Evolutionary conservation across 2,113 vertebrate species (phyloP), one percentile per base, ranked within the genome.

Genomic region (Neogobius melanostomus): DNA sequence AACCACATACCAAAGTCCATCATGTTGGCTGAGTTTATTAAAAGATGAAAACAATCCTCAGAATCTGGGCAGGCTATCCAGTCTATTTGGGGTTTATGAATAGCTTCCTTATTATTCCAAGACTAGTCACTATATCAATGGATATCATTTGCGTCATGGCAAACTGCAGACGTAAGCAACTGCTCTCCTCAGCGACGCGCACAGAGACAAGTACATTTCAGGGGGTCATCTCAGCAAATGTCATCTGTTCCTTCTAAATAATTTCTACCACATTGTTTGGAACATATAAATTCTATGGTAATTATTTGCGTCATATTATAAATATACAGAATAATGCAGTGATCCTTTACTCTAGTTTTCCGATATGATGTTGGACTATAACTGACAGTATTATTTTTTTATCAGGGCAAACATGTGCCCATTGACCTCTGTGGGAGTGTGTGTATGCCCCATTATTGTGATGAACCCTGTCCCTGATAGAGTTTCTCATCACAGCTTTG

Each of bases 401-500:
- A 53, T 48, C 42, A 15, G 60, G 46, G 50, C 50, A 21, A 69
- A 64, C 46, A 5, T 48, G 42, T 46, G 61, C 74, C 72, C 57
- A 45, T 62, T 54, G 50, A 76, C 74, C 80, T 68, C 68, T 53
- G 57, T 46, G 69, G 74, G 62, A 72, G 36, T 66, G 54, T 69
- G 61, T 8, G 73, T 66, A 63, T 71, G 52, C 59, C 65, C 82
- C 88, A 77, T 90, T 89, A 91, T 91, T 84, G 46, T 80, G 87
- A 88, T 91, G 90, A 92, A 86, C 85, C 74, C 72, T 68, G 82
- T 53, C 85, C 87, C 91, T 69, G 90, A 88, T 92, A 88, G 73
- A 76, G 80, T 92, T 91, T 90, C 89, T 81, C 84, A 82, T 85
- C 77, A 68, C 81, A 78, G 82, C 88, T 90, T 90, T 89, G 83